Conservation (phyloP, 2,888 invertebrate species). For the Diloba caeruleocephala region DNA sequence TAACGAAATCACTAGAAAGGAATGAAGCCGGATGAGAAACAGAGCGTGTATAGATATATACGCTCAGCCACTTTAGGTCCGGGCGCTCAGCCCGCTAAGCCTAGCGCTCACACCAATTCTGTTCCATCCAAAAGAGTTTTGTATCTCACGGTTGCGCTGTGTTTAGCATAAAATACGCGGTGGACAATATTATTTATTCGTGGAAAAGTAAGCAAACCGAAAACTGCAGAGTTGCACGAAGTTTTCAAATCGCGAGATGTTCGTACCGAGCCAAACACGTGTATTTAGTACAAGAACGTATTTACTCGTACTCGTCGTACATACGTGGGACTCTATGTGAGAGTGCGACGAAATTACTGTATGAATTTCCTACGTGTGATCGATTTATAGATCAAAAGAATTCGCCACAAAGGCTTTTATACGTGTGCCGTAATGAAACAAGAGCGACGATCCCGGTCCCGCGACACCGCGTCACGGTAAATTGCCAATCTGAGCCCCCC, state of each 20-base stretch:
- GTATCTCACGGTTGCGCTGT: not conserved
- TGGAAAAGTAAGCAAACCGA: not conserved
- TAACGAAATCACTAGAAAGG: constrained; percentile 3
- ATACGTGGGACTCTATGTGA: too few species aligned
- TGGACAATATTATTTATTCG: too few species aligned
- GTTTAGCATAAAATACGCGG: not conserved
- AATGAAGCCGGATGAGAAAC: constrained; percentile 9
- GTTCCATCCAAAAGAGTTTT: not conserved
- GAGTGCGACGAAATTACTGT: constrained; percentile 9
- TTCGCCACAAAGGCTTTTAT: constrained; percentile 36
- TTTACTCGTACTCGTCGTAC: not conserved
- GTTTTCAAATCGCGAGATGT: not conserved
- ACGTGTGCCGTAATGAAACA: constrained; percentile 35
- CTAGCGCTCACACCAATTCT: not conserved
- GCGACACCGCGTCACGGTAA: constrained; percentile 14
- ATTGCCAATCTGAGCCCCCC: constrained; percentile 36
- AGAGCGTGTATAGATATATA: not conserved
- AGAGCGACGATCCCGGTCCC: constrained; percentile 20
- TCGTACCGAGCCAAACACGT: not conserved
- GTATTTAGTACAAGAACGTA: too few species aligned
- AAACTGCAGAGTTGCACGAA: constrained; percentile 2
- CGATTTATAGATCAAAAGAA: constrained; percentile 46
- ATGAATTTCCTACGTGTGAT: constrained; percentile 27
- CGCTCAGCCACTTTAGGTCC: not conserved
- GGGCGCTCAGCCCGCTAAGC: not conserved